Evolutionary conservation across 2,113 vertebrate genomes (phyloP).

Genomic region (Poecile atricapillus): DNA sequence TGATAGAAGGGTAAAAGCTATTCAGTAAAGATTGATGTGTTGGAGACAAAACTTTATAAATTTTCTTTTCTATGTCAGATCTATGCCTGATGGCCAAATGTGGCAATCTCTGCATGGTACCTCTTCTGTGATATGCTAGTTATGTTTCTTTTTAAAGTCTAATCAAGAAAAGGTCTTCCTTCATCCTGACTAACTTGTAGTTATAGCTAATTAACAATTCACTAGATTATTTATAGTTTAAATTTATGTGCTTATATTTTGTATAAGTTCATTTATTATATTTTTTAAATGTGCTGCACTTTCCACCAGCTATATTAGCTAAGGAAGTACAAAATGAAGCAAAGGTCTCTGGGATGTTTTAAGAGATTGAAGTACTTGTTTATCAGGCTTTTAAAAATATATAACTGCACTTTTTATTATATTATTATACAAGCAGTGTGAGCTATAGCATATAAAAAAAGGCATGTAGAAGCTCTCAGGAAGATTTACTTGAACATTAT

Average conservation of each 20-base stretch:
- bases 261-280: not conserved
- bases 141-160: not conserved
- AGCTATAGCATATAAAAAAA: not conserved
- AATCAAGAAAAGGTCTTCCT: not conserved
- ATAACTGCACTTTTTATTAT: not conserved
- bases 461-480: not conserved
- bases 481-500: not conserved
- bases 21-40: not conserved
- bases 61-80: not conserved
- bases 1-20: not conserved
- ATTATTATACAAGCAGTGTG: not conserved
- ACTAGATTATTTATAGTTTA: not conserved
- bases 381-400: not conserved
- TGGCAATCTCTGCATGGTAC: not conserved
- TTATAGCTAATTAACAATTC: not conserved
- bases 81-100: not conserved
- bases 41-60: not conserved
- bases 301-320: not conserved
- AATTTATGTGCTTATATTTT: not conserved
- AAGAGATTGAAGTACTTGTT: not conserved
- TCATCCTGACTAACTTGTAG: not conserved
- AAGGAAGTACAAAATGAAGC: not conserved
- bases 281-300: not conserved
- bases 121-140: not conserved
- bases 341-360: not conserved